Percentiles rank a stretch among this genome's conserved stretches.
Conservation (phyloP, 2,888 invertebrate genomes). For the Agrotis puta region DNA sequence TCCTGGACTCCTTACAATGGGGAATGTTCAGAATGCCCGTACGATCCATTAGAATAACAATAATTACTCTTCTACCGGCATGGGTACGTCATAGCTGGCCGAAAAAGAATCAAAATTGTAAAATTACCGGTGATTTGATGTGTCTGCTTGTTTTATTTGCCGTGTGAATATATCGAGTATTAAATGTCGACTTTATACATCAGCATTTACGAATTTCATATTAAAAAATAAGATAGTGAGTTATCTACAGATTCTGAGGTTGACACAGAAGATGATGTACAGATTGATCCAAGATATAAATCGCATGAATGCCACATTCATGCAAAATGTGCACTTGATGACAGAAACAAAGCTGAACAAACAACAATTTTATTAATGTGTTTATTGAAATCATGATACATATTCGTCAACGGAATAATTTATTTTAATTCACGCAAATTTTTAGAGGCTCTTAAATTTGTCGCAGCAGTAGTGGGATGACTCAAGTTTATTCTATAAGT, state of each 20-base stretch:
- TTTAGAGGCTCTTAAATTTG: background rate
- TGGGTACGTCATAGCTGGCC: slow-evolving; percentile 66
- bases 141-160: slow-evolving; percentile 1
- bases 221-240: background rate
- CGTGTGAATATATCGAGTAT: slow-evolving; percentile 1
- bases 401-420: background rate
- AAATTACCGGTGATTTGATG: slow-evolving; percentile 57
- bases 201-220: background rate
- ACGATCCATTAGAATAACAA: slow-evolving; percentile 90
- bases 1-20: slow-evolving; percentile 89
- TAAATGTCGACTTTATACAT: background rate
- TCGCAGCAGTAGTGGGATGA: background rate
- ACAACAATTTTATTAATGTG: slow-evolving; percentile 4
- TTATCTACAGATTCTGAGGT: no score
- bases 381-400: background rate
- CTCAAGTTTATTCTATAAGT: slow-evolving; percentile 8
- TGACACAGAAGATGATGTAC: no score
- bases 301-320: background rate
- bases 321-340: slow-evolving; percentile 3
- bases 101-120: slow-evolving; percentile 57
- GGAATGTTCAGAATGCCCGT: slow-evolving; percentile 87
- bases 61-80: slow-evolving; percentile 86
- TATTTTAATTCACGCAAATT: background rate
- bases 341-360: slow-evolving; percentile 21
- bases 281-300: slow-evolving; percentile 3